phyloP scores from a whole-genome alignment of 1,140 invertebrate species.

The Achatina immaculata region DNA sequence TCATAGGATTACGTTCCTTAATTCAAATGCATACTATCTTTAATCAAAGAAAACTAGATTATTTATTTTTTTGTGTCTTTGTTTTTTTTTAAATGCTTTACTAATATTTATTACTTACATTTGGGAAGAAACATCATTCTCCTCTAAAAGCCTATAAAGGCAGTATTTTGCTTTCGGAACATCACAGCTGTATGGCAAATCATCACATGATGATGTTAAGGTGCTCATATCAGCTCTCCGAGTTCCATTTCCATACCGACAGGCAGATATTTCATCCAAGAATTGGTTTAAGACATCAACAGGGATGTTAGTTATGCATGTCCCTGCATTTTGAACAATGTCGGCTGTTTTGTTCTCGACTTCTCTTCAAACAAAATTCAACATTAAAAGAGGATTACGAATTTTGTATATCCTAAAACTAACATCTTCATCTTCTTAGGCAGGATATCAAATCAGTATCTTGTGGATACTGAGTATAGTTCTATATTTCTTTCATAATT shows the following conservation, averaged over 20 bases:
- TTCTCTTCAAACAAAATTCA: not conserved
- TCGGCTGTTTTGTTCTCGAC: not conserved
- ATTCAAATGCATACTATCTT: no score
- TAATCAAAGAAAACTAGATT: no score
- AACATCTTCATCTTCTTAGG: no score
- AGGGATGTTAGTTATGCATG: not conserved
- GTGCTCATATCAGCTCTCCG: not conserved
- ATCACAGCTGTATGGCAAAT: not conserved
- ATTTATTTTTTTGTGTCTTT: no score
- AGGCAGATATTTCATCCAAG: not conserved
- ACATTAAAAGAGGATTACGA: no score
- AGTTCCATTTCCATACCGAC: not conserved
- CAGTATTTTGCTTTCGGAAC: not conserved
- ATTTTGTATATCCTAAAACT: no score
- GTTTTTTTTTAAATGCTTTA: no score
- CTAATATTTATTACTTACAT: conserved; percentile 2
- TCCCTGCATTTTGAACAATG: not conserved
- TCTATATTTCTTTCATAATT: no score
- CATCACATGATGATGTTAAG: not conserved
- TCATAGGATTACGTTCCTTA: no score
- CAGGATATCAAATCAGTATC: no score
- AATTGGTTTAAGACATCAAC: not conserved
- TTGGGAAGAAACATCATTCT: not conserved
- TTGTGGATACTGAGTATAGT: no score
- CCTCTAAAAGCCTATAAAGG: not conserved